Evolutionary conservation across 2,797 vertebrate genomes (phyloP).

Genomic region (Parauchenoglanis punctatus): DNA sequence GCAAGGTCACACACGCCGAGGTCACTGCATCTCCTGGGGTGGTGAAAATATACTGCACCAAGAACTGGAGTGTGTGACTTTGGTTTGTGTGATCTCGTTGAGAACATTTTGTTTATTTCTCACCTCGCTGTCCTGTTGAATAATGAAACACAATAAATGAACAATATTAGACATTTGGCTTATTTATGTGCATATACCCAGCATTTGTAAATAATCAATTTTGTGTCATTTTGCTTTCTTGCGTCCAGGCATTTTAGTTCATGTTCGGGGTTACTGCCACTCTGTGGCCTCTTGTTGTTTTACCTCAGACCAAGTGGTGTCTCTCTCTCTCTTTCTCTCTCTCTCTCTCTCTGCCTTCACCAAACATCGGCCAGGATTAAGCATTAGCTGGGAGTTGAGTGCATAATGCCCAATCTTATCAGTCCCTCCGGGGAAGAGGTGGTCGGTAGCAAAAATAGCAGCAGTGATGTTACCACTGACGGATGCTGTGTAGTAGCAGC

Average conservation of each 20-base stretch:
- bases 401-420: slow-evolving; percentile 50
- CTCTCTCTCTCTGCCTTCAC: slow-evolving; percentile 20
- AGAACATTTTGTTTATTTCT: not conserved
- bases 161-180: not conserved
- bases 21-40: slow-evolving; percentile 30
- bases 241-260: slow-evolving; percentile 13
- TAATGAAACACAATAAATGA: not conserved
- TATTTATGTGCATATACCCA: not conserved
- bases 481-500: slow-evolving; percentile 23
- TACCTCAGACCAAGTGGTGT: slow-evolving; percentile 7
- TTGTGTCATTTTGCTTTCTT: slow-evolving; percentile 14
- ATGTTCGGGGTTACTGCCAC: slow-evolving; percentile 33
- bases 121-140: not conserved
- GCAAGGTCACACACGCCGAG: slow-evolving; percentile 50
- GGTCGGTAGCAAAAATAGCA: slow-evolving; percentile 41
- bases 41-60: slow-evolving; percentile 14
- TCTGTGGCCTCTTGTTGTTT: slow-evolving; percentile 43
- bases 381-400: slow-evolving; percentile 47
- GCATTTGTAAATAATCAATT: not conserved
- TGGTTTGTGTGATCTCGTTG: not conserved
- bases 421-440: slow-evolving; percentile 43
- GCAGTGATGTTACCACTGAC: slow-evolving; percentile 31
- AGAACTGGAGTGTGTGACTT: not conserved
- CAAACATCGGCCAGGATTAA: slow-evolving; percentile 29
- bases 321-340: slow-evolving; percentile 12